Conservation (phyloP, 2,888 invertebrate species). For the Agriopis leucophaearia region DNA sequence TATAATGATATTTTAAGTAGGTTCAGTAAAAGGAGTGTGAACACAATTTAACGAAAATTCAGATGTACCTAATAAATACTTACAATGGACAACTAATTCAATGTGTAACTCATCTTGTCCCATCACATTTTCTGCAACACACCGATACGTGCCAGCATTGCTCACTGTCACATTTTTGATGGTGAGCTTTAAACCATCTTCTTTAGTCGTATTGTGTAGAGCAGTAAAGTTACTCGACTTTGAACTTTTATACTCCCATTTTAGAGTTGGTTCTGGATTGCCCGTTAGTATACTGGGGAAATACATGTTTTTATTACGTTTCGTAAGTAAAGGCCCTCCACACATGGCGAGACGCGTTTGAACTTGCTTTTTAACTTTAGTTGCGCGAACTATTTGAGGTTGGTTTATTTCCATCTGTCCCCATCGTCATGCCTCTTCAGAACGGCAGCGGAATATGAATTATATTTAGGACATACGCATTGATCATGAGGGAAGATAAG, state of each 20-base stretch:
- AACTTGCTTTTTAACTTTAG: too few species aligned
- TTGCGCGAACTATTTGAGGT: not conserved
- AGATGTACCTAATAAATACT: constrained; percentile 51
- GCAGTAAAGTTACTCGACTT: constrained; percentile 45
- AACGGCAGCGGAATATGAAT: too few species aligned
- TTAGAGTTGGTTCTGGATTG: constrained; percentile 66
- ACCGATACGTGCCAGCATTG: constrained; percentile 69
- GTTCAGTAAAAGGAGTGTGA: too few species aligned
- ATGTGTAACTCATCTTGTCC: constrained; percentile 66
- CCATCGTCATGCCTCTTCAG: too few species aligned
- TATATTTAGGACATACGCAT: too few species aligned
- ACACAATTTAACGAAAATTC: too few species aligned
- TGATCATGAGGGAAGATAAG: too few species aligned
- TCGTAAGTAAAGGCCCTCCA: not conserved
- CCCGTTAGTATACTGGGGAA: constrained; percentile 63
- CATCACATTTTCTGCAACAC: constrained; percentile 68
- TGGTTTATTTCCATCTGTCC: not conserved
- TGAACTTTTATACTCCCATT: constrained; percentile 61
- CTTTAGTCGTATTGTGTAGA: constrained; percentile 49
- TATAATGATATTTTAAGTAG: too few species aligned
- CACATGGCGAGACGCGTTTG: not conserved
- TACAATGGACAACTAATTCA: constrained; percentile 70
- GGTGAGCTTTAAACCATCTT: constrained; percentile 12
- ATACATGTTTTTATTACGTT: not conserved
- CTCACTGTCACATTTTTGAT: constrained; percentile 59